These are phyloP conservation scores for Bubo scandiacus DNA, from an alignment of 2,113 vertebrate species.

Conservation along the genomic window DNA sequence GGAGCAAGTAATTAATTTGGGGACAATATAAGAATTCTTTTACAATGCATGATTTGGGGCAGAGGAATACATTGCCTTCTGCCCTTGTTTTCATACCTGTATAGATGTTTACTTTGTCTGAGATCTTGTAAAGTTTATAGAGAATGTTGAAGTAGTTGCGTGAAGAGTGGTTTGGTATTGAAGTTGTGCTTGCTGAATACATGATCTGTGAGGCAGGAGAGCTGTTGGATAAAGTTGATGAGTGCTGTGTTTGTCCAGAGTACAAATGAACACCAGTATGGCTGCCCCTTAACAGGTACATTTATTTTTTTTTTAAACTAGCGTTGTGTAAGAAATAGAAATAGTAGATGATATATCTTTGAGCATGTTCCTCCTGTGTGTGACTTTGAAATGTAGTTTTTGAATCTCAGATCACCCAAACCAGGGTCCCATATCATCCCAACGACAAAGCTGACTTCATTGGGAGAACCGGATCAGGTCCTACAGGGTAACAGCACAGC, in stretches of 20 bases:
- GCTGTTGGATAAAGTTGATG: background rate
- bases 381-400: background rate
- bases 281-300: background rate
- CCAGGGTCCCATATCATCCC: accelerated
- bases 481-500: background rate
- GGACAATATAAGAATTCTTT: background rate
- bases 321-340: background rate
- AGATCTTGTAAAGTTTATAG: background rate
- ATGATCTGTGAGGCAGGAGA: background rate
- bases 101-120: background rate
- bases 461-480: background rate
- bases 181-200: background rate
- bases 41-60: background rate
- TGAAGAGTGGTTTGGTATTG: background rate
- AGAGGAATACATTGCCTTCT: background rate
- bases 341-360: background rate
- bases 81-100: background rate
- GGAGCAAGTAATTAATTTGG: background rate
- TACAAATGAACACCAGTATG: background rate
- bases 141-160: background rate
- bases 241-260: background rate
- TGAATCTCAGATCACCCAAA: background rate
- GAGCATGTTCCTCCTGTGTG: background rate
- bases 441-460: background rate
- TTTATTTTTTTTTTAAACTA: background rate